phyloP scores from a whole-genome alignment of 2,888 invertebrate genomes.

The Polydesmus complanatus region DNA sequence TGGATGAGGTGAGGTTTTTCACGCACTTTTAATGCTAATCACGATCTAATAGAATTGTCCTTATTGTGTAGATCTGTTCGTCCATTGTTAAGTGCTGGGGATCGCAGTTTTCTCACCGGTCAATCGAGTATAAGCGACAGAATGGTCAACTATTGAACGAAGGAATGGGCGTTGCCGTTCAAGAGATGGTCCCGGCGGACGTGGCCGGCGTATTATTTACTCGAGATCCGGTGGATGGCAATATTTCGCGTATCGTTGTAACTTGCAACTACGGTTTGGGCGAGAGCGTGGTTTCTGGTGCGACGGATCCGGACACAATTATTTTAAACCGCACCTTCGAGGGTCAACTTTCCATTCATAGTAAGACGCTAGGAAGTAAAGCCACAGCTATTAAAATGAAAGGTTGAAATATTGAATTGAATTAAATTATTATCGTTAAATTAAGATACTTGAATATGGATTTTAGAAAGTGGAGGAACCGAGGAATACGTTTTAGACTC shows the following conservation, averaged over 20 bases:
- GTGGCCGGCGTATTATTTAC: constrained; percentile 65
- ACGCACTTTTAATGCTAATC: not conserved
- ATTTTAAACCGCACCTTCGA: constrained; percentile 41
- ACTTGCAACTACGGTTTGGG: constrained; percentile 71
- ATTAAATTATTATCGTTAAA: not conserved
- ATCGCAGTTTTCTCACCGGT: constrained; percentile 59
- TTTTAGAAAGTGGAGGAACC: not conserved
- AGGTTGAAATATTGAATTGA: not conserved
- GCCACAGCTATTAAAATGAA: constrained; percentile 1
- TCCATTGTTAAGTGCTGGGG: constrained; percentile 64
- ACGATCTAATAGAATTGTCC: not conserved
- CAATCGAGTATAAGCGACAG: constrained; percentile 62
- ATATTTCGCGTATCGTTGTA: constrained; percentile 51
- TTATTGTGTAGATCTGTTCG: constrained; percentile 24
- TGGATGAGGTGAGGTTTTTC: constrained; percentile 22
- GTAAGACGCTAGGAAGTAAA: constrained; percentile 10
- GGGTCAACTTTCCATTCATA: constrained; percentile 35
- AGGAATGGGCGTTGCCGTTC: constrained; percentile 65
- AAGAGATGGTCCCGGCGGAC: constrained; percentile 55
- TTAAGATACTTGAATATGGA: no score
- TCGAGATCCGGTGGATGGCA: constrained; percentile 55
- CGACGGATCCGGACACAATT: constrained; percentile 60
- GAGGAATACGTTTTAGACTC: not conserved
- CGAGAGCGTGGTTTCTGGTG: constrained; percentile 68
- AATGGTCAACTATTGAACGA: constrained; percentile 52